Evolutionary conservation across 2,888 invertebrate genomes (phyloP), one percentile per base, ranked within the genome.

Genomic region (Cecidostiba fungosa): DNA sequence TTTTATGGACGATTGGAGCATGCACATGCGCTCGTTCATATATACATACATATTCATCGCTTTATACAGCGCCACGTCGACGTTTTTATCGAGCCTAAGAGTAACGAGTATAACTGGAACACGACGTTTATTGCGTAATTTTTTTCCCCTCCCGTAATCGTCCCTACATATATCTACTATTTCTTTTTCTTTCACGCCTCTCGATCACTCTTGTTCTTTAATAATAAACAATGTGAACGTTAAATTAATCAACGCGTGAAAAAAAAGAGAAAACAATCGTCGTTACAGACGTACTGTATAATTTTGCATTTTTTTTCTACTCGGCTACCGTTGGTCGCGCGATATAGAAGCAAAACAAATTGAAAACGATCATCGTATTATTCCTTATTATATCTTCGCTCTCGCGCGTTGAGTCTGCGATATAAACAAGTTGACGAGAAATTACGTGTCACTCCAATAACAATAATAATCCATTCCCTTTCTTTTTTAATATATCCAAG

Each of bases 81-180:
- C 69, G 74, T 77, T 85, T 85, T 81, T 81, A 81, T 85, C 59
- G 77, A 77, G 59, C 62, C 73, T 59, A 83, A 78, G 69, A 84
- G 36, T 80, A 77, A 85, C 59, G 81, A 85, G 81, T 74, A 54
- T 77, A 85, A 82, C 82, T 82, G 78, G 82, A 54, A 82, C 85
- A 73, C 54, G 16, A 29, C 66, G 32, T 77, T 78, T 73, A 54
- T 85, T 85, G 54, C 81, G 78, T 43, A 82, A 82, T 78, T 74
- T 66, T n/a, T 78, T 85, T 70, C 54, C 62, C 62, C 74, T 29
- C 19, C 47, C 36, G 39, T 19, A 16, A 12, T 70, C 12, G 47
- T 73, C 47, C 72, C 47, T 73, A 26, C 23, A 10, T 77, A n/a
- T n/a, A n/a, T n/a, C n/a, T n/a, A 19, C 47, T 29, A n/a, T 66